Conservation (phyloP, 2,797 vertebrate species). For the Philypnodon macrostomus region DNA sequence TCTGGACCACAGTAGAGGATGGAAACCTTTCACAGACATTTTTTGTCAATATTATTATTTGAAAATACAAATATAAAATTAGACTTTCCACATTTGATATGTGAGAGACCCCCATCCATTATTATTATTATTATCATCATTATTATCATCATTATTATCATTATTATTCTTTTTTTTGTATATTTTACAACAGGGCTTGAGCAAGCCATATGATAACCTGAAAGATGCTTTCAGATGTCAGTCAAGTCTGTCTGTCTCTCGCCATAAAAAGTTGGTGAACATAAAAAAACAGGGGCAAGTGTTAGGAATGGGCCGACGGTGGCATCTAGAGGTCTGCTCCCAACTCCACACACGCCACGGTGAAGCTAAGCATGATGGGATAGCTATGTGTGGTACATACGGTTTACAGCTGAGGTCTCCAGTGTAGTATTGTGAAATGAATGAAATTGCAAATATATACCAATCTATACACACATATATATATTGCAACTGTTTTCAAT, state of each 20-base stretch:
- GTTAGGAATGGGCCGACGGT: constrained; percentile 75
- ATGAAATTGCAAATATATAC: constrained; percentile 58
- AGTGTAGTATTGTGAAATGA: constrained; percentile 59
- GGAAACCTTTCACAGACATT: constrained; percentile 99
- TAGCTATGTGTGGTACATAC: constrained; percentile 39
- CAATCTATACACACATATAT: constrained; percentile 47
- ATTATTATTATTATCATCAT: constrained; percentile 61
- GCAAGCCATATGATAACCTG: constrained; percentile 97
- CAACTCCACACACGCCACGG: constrained; percentile 51
- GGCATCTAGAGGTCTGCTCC: constrained; percentile 51
- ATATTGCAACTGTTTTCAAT: constrained; percentile 55
- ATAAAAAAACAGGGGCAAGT: constrained; percentile 76
- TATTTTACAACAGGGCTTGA: constrained; percentile 96
- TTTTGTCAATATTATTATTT: constrained; percentile 87
- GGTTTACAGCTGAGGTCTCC: constrained; percentile 71
- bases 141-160: too few relatives aligned
- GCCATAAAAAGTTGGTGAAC: constrained; percentile 77
- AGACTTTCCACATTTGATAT: constrained; percentile 99
- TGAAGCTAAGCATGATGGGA: constrained; percentile 43
- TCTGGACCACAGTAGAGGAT: constrained; percentile 99
- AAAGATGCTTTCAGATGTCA: constrained; percentile 91
- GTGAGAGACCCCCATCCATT: constrained; percentile 96
- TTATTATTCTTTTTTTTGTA: constrained; percentile 81
- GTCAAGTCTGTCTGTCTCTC: constrained; percentile 79
- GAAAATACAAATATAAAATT: constrained; percentile 99